Base-by-base conservation (phyloP, 2,797 vertebrate species). In the Clarias fuscus region DNA sequence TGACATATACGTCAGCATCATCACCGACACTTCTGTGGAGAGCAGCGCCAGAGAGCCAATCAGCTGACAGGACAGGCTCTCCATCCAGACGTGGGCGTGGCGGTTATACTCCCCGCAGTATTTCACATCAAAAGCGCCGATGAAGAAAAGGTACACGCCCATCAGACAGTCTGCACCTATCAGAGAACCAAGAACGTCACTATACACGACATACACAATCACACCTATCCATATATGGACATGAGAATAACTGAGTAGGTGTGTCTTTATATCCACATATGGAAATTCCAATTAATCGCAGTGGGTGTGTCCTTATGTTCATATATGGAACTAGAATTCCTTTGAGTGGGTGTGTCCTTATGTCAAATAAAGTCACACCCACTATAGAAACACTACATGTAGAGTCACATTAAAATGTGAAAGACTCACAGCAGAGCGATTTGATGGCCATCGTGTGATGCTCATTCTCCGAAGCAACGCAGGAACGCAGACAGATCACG, bases 121-220 rank as follows among this genome's bases (percentile, higher is more conserved):
- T 71, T 93, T 92, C 64, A 94, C 91, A 79, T 93, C 93, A 4
- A 93, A 95, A 56, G 93, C 92, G 0, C 94, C 94, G 0, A 94
- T 93, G 78, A 93, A 84, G 17, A 95, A 92, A 68, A 94, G 93
- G 75, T 94, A 94, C 72, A 95, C 89, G 68, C 93, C 93, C 94
- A 94, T 95, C 71, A 95, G 87, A n/a, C 92, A 92, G 6, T 94
- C 94, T 5, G 94, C 94, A 90, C 93, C 92, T 95, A 87, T 33
- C 7, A 37, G 1, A 71, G 37, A 84, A 11, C 37, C n/a, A 33
- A 65, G 27, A 27, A 76, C 1, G 14, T 7, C 8, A n/a, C 24
- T 30, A 8, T 53, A n/a, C 48, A 27, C 72, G 1, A 53, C 43
- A n/a, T 73, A 6, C 30, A 17, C 65, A 27, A 67, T 15, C 30